Base-by-base conservation (phyloP, 1,140 invertebrate genomes). In the Ceratina calcarata region DNA sequence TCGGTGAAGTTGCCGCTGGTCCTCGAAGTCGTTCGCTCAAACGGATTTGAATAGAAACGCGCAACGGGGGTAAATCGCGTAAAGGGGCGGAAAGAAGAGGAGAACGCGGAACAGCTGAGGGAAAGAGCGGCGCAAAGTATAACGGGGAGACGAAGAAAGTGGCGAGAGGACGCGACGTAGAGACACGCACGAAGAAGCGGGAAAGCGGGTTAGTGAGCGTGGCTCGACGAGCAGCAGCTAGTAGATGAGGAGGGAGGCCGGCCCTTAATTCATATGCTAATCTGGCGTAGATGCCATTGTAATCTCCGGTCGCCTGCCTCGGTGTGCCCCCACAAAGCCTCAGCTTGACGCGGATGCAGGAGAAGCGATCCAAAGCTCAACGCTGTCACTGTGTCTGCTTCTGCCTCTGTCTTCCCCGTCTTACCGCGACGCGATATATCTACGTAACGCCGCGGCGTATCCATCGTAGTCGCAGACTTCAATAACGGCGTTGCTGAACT, bases 281-380 rank as follows among this genome's bases (percentile, higher is more conserved):
- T 92, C 91, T 91, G 77, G 90, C 89, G 90, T 89, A 92, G 91
- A 93, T 93, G 91, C 91, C 91, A 93, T 93, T 93, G 92, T 93
- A 92, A 93, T 93, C 91, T 93, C 92, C 91, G 91, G 92, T 91
- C 91, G 88, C 89, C 84, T 82, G 88, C 88, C 86, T 90, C 86
- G 81, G 76, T 87, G 84, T 83, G 83, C 87, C 87, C 89, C 80
- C 89, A 90, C 91, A 92, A 92, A 92, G 90, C 91, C 89, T 89
- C 83, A 88, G 88, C 90, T 90, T 90, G 85, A 89, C 87, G 90
- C 87, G 87, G 88, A 90, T 90, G 90, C 89, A 87, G 87, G 80
- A 87, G 62, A 86, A 92, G 85, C 89, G 90, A 91, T 91, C 90
- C 88, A 79, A 85, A 88, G 87, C 87, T 69, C 20, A 68, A 55